These are phyloP conservation scores for Anagrus nilaparvatae DNA, from an alignment of 1,140 invertebrate genomes.

Conservation along the genomic window DNA sequence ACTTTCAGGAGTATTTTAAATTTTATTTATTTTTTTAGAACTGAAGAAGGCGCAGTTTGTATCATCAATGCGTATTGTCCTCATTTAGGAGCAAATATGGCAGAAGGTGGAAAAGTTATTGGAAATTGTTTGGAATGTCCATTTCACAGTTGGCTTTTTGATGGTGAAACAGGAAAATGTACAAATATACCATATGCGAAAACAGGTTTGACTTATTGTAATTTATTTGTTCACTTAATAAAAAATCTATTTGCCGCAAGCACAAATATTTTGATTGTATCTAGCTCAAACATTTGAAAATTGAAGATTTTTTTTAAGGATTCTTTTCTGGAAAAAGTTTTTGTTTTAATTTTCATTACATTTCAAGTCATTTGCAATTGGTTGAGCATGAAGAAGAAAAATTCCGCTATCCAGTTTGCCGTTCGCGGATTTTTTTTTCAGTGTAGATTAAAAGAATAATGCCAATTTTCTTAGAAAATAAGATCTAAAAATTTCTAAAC, in stretches of 20 bases:
- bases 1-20: constrained; percentile 38
- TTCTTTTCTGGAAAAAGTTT: no score
- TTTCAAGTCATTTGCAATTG: no score
- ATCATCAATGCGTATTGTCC: constrained; percentile 80
- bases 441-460: constrained; percentile 3
- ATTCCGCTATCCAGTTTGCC: no score
- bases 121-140: constrained; percentile 77
- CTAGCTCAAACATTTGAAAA: no score
- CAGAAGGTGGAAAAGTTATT: constrained; percentile 59
- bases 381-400: no score
- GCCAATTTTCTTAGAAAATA: constrained; percentile 16
- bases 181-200: constrained; percentile 55
- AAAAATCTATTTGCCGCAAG: not conserved
- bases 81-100: constrained; percentile 80
- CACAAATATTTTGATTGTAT: no score
- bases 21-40: constrained; percentile 26
- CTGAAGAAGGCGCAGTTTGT: constrained; percentile 49
- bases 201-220: constrained; percentile 33
- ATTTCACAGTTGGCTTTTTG: constrained; percentile 80
- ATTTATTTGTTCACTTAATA: constrained; percentile 1
- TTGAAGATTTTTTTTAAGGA: no score
- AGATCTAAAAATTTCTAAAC: constrained; percentile 3
- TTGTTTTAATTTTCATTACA: no score
- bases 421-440: no score
- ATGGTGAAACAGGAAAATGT: constrained; percentile 60